phyloP scores from a whole-genome alignment of 2,797 vertebrate genomes.

The Eutrigla gurnardus region DNA sequence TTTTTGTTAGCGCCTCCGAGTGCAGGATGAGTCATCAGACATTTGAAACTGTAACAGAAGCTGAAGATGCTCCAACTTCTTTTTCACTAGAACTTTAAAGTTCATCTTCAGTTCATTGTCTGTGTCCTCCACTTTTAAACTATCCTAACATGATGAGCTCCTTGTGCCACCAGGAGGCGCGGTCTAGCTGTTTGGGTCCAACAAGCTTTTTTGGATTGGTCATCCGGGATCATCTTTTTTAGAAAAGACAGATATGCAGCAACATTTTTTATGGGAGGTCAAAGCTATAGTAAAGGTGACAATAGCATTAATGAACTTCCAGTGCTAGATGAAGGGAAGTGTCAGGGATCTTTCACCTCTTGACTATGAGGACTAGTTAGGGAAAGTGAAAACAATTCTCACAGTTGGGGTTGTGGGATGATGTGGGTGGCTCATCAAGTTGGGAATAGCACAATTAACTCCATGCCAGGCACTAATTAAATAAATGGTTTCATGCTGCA shows the following conservation, averaged over 20 bases:
- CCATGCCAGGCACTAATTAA: not conserved
- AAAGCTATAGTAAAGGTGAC: not conserved
- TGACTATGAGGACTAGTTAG: conserved; percentile 21
- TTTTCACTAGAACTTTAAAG: not conserved
- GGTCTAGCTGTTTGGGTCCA: conserved; percentile 5
- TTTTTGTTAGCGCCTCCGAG: too few relatives aligned
- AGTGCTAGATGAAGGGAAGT: not conserved
- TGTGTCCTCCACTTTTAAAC: not conserved
- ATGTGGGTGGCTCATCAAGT: not conserved
- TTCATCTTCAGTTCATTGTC: not conserved
- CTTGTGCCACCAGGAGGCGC: conserved; percentile 2
- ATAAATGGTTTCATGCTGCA: not conserved
- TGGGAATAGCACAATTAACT: conserved; percentile 15
- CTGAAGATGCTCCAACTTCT: too few relatives aligned
- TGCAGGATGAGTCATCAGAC: too few relatives aligned
- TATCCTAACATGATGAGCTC: not conserved
- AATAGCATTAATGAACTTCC: not conserved
- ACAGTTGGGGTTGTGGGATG: not conserved
- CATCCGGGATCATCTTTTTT: conserved; percentile 5
- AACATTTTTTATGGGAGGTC: not conserved
- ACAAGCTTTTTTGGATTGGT: not conserved
- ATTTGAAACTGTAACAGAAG: too few relatives aligned
- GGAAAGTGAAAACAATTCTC: conserved; percentile 22
- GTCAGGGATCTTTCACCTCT: not conserved
- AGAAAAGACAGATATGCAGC: not conserved